Base-by-base conservation (phyloP, 2,888 invertebrate species). In the Dryadula phaetusa region DNA sequence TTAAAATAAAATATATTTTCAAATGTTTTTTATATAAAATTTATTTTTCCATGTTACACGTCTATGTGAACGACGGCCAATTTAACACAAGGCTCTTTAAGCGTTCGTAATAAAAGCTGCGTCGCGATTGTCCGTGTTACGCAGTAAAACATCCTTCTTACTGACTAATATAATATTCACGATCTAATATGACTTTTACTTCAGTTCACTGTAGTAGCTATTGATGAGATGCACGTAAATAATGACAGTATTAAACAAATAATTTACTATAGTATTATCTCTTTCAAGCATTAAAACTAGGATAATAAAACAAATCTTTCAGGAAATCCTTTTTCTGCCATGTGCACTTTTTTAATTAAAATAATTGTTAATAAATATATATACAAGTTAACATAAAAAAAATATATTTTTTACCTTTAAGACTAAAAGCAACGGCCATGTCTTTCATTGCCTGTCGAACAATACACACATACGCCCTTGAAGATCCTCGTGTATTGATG, bases 81-180 rank as follows among this genome's bases (percentile, higher is more conserved):
- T 79, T 85, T 88, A 86, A 86, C 84, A 77, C 84, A 82, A 83
- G 83, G 83, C 90, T 87, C 88, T 87, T 89, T 88, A 89, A 87
- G 86, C 88, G 86, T 88, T 87, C 84, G 87, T 84, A 87, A 89
- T 91, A 91, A 92, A 92, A 87, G 81, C 82, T 82, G 82, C 85
- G 81, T 84, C 81, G 82, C 85, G 82, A 88, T 89, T 88, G 90
- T 91, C 90, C 90, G 90, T 84, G 88, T 91, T 91, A 92, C 91
- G 90, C 90, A 84, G 88, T 90, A 90, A 88, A 90, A 85, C 80
- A 80, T 78, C 75, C 83, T 90, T 87, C 88, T 87, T 83, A 72
- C 81, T 76, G 81, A 82, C 82, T 85, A 85, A 86, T 85, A 86
- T 84, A 84, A 85, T 82, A 85, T 82, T 65, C 68, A 85, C 82